phyloP scores from a whole-genome alignment of 2,797 vertebrate species.

The Merluccius polli region DNA sequence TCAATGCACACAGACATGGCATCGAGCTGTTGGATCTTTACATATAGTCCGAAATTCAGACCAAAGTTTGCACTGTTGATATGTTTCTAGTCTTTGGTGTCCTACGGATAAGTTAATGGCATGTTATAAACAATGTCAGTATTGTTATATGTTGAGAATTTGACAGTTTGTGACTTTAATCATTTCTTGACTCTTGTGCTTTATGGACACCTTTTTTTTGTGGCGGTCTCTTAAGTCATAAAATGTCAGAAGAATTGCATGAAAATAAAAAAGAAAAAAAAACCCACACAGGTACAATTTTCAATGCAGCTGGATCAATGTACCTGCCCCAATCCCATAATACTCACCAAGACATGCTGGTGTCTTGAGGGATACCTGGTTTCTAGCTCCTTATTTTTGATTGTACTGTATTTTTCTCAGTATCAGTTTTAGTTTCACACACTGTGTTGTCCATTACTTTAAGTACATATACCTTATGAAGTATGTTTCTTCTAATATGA shows the following conservation, averaged over 20 bases:
- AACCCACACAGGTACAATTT: slow-evolving; percentile 53
- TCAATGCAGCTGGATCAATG: slow-evolving; percentile 59
- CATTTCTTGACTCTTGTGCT: slow-evolving; percentile 69
- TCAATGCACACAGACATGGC: slow-evolving; percentile 34
- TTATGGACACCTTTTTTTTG: slow-evolving; percentile 58
- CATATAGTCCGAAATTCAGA: slow-evolving; percentile 39
- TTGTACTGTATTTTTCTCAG: slow-evolving; percentile 22
- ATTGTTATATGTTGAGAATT: slow-evolving; percentile 69
- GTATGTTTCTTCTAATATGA: slow-evolving; percentile 67
- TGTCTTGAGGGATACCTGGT: slow-evolving; percentile 57
- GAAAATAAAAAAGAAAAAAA: slow-evolving; percentile 41
- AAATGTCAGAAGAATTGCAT: slow-evolving; percentile 72
- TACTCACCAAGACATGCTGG: slow-evolving; percentile 48
- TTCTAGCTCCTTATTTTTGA: slow-evolving; percentile 52
- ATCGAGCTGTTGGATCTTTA: slow-evolving; percentile 48
- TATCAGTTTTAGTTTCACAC: slow-evolving; percentile 52
- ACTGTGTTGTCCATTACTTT: slow-evolving; percentile 65
- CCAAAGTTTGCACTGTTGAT: slow-evolving; percentile 62
- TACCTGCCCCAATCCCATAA: slow-evolving; percentile 44
- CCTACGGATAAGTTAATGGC: slow-evolving; percentile 64
- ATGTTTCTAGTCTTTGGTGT: slow-evolving; percentile 41
- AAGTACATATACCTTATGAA: slow-evolving; percentile 58
- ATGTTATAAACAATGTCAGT: slow-evolving; percentile 71
- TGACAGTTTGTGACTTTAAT: slow-evolving; percentile 63
- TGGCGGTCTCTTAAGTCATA: slow-evolving; percentile 64